phyloP scores from a whole-genome alignment of 2,797 vertebrate species.

The Phyllotis vaccarum region DNA sequence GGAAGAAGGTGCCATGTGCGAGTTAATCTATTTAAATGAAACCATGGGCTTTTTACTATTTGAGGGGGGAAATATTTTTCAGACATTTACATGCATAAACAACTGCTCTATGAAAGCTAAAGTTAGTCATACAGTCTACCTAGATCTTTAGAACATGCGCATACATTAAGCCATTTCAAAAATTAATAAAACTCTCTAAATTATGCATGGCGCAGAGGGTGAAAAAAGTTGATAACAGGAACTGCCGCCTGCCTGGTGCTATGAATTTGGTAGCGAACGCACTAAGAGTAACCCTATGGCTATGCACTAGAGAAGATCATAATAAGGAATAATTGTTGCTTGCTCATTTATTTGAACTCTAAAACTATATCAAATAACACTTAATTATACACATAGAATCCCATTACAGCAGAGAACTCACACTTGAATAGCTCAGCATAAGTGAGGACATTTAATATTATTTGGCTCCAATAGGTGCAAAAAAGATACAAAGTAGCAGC shows the following conservation, averaged over 20 bases:
- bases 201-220: conserved; percentile 84
- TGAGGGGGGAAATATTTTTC: conserved; percentile 86
- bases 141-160: conserved; percentile 83
- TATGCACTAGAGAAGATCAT: conserved; percentile 85
- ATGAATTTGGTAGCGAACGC: conserved; percentile 80
- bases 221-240: conserved; percentile 87
- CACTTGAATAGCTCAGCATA: conserved; percentile 84
- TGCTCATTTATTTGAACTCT: conserved; percentile 89
- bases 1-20: conserved; percentile 83
- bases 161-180: conserved; percentile 84
- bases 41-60: conserved; percentile 81
- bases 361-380: conserved; percentile 90
- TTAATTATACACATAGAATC: conserved; percentile 88
- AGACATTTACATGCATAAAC: conserved; percentile 84
- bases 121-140: conserved; percentile 83
- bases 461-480: conserved; percentile 86
- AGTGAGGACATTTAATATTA: conserved; percentile 88
- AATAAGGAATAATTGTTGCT: conserved; percentile 89
- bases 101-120: conserved; percentile 84
- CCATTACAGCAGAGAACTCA: conserved; percentile 84
- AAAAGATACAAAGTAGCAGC: conserved; percentile 86
- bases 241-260: conserved; percentile 85
- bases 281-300: conserved; percentile 84
- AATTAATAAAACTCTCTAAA: conserved; percentile 89
- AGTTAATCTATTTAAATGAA: conserved; percentile 85